Conservation (phyloP, 2,797 vertebrate species). For the Hemitrygon akajei region DNA sequence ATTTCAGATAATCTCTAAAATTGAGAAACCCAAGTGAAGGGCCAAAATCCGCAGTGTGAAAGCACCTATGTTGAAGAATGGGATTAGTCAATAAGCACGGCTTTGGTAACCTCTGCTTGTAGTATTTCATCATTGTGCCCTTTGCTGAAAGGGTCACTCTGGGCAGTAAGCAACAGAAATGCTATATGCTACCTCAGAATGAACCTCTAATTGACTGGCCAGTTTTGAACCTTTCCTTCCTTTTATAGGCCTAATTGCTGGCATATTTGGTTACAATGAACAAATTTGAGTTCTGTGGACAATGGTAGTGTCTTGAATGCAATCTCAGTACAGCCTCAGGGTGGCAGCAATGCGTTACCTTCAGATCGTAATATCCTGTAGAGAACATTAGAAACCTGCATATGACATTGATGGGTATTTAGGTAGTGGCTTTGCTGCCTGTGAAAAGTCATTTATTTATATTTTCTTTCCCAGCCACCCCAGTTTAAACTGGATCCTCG, state of each 20-base stretch:
- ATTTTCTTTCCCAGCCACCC: conserved; percentile 67
- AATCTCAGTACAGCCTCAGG: conserved; percentile 34
- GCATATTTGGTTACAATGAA: neutral
- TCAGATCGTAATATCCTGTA: neutral
- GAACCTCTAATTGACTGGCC: neutral
- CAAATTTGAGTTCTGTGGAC: neutral
- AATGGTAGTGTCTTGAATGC: neutral
- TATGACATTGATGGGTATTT: neutral
- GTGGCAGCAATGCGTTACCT: conserved; percentile 25
- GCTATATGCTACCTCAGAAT: neutral
- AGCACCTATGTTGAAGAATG: neutral
- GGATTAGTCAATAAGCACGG: neutral
- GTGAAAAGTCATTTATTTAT: neutral
- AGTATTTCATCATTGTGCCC: neutral
- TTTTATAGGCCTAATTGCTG: neutral
- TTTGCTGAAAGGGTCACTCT: neutral
- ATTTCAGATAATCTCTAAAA: neutral
- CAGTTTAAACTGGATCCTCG: conserved; percentile 97
- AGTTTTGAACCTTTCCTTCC: neutral
- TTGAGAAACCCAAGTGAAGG: neutral
- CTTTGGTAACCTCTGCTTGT: neutral
- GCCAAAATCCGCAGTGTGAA: neutral
- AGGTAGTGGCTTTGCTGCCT: neutral
- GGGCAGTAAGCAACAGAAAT: neutral
- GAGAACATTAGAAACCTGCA: neutral